A percentile compares a stretch with the other conserved stretches of the same genome.
Conservation (phyloP, 2,888 invertebrate genomes). For the Sturmia bella region DNA sequence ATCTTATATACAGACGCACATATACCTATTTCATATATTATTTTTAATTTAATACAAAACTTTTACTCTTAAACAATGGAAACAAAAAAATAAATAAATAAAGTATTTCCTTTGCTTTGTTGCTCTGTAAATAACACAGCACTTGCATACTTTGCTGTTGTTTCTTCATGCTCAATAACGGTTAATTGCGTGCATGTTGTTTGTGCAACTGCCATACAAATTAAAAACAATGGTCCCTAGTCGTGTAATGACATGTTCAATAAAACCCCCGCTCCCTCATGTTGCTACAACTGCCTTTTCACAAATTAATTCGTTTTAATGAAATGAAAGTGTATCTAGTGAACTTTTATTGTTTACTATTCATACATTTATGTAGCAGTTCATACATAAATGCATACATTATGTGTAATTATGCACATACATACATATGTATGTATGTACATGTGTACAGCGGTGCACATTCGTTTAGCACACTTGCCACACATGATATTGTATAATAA, state of each 20-base stretch:
- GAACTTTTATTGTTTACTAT: too few relatives aligned
- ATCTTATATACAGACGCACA: too few relatives aligned
- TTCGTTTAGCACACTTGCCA: too few relatives aligned
- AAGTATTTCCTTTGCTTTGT: slow-evolving; percentile 62
- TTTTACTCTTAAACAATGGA: slow-evolving; percentile 33
- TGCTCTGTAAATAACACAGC: background rate
- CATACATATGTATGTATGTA: too few relatives aligned
- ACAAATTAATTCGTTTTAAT: slow-evolving; percentile 43
- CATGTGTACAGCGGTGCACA: too few relatives aligned
- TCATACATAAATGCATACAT: too few relatives aligned
- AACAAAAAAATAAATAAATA: background rate
- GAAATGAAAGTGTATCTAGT: slow-evolving; percentile 19
- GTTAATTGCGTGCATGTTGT: slow-evolving; percentile 37
- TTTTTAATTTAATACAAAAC: slow-evolving; percentile 13
- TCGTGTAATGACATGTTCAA: slow-evolving; percentile 42
- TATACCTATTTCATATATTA: slow-evolving; percentile 6
- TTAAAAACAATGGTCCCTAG: slow-evolving; percentile 46
- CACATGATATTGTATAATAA: too few relatives aligned
- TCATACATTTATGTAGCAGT: too few relatives aligned
- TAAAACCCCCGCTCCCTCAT: slow-evolving; percentile 36
- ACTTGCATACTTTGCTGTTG: slow-evolving; percentile 4
- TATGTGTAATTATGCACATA: too few relatives aligned
- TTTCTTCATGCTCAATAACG: slow-evolving; percentile 31
- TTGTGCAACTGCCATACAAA: slow-evolving; percentile 28
- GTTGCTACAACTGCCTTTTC: background rate